Evolutionary conservation across 2,888 invertebrate genomes (phyloP).

Genomic region (Pseudeuparius sepicola): DNA sequence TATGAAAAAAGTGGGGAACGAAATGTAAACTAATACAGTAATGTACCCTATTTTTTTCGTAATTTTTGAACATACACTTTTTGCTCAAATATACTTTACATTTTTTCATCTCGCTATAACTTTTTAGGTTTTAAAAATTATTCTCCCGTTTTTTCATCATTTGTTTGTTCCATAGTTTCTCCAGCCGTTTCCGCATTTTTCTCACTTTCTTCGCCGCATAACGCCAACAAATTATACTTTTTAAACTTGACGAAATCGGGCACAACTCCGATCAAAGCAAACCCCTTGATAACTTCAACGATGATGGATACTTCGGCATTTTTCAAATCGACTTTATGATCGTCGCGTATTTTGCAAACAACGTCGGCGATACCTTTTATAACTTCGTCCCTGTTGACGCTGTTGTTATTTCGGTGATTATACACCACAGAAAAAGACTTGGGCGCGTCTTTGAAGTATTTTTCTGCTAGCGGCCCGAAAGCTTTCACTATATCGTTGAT

Average conservation of each 20-base stretch:
- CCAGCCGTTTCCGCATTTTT: no score
- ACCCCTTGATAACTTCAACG: slow-evolving; percentile 72
- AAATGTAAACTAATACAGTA: no score
- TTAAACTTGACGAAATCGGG: slow-evolving; percentile 67
- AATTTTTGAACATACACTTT: no score
- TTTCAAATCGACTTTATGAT: slow-evolving; percentile 70
- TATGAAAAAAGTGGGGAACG: no score
- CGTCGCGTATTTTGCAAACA: slow-evolving; percentile 51
- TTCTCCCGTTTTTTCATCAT: no score
- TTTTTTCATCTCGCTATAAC: no score
- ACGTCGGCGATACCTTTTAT: slow-evolving; percentile 65
- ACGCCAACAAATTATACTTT: slow-evolving; percentile 76
- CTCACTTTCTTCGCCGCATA: slow-evolving; percentile 26
- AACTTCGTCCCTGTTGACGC: slow-evolving; percentile 53
- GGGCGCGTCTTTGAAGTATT: slow-evolving; percentile 60
- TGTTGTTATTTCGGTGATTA: slow-evolving; percentile 70
- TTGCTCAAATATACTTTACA: no score
- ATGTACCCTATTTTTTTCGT: no score
- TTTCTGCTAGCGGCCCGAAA: slow-evolving; percentile 54
- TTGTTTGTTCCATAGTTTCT: no score
- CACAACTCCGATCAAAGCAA: slow-evolving; percentile 71
- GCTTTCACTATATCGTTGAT: slow-evolving; percentile 50
- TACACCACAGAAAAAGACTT: slow-evolving; percentile 68
- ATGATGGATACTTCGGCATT: slow-evolving; percentile 67
- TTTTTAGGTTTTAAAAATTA: no score